These are phyloP conservation scores for Brachypodius melanocephalos DNA, from an alignment of 2,113 vertebrate species.

Conservation along the genomic window DNA sequence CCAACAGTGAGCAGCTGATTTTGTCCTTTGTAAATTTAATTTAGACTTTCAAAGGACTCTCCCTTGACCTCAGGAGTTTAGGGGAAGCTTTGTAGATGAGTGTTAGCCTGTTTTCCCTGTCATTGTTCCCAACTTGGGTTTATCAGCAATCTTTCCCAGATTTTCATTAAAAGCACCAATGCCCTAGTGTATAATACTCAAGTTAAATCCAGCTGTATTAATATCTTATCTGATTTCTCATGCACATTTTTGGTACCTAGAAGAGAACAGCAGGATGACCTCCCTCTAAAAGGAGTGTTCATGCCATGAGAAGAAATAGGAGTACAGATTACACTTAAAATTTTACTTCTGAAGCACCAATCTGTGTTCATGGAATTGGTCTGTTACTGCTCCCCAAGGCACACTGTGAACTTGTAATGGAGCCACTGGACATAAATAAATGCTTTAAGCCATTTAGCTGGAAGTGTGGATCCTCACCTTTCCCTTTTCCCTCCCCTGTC, in stretches of 20 bases:
- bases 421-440: conserved; percentile 6
- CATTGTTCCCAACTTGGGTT: background rate
- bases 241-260: background rate
- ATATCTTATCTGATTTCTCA: background rate
- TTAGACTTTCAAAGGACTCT: background rate
- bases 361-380: background rate
- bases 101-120: background rate
- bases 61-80: rapidly evolving
- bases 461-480: conserved; percentile 14
- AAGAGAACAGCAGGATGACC: background rate
- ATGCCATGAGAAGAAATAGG: background rate
- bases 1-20: background rate
- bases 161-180: background rate
- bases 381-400: background rate
- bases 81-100: background rate
- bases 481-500: background rate
- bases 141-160: background rate
- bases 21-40: background rate
- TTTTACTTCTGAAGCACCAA: background rate
- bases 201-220: background rate
- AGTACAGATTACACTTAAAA: background rate
- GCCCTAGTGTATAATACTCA: background rate
- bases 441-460: background rate
- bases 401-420: background rate
- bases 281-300: background rate